Base-by-base conservation (phyloP, 2,888 invertebrate genomes). In the Rotaria magnacalcarata region DNA sequence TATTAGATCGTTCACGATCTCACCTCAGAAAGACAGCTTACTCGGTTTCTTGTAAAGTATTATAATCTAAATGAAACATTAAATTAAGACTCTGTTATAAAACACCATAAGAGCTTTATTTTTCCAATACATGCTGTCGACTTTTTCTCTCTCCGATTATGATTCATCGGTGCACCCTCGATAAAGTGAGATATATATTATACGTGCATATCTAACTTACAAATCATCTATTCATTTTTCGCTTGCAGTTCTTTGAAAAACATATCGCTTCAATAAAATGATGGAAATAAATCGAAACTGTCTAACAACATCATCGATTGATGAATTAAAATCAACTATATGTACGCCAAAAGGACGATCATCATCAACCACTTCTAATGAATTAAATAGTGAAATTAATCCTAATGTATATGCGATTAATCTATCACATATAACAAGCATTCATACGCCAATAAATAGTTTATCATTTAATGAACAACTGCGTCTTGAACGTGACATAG, bases 401-500 rank as follows among this genome's bases (percentile, higher is more conserved):
- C 34, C 67, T 2, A 67, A 41, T 67, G 7, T 4, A 34, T 67
- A 67, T 19, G 67, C 67, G 34, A 5, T 67, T 67, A 34, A 67
- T 67, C 34, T 67, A 34, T 34, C 67, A 19, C 19, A 67, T 41
- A 41, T 67, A 67, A 14, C 67, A 34, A 34, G 34, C 2, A 5
- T 67, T 41, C 67, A 67, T 34, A 67, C 67, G 19, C 67, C 67
- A 41, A 67, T 67, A 10, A 67, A 34, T 19, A 34, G 34, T 67
- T 67, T 67, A 19, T 67, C 67, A 34, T 67, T 67, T 14, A 67
- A 67, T 19, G 67, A 67, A 67, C 67, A 67, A 34, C 16, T 27
- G 16, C 67, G 67, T 67, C 67, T 27, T 67, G 67, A 67, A 67
- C 67, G 67, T 34, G 67, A 67, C 5, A 67, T 67, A 27, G 67